Evolutionary conservation across 1,140 invertebrate genomes (phyloP), one percentile per base, ranked within the genome.

Genomic region (Marisa cornuarietis): DNA sequence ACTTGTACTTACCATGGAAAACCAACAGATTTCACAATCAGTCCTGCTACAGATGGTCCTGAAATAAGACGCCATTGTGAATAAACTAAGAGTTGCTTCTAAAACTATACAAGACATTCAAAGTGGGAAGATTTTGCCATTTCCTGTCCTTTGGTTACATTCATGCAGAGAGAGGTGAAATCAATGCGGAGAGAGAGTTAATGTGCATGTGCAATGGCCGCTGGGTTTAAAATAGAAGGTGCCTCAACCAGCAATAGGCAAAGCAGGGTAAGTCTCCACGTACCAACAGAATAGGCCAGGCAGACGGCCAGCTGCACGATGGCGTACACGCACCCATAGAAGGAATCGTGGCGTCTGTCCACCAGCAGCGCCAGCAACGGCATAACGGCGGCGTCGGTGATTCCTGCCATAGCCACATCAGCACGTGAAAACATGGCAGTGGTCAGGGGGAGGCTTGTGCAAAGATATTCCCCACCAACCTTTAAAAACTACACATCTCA

Each of bases 381-480:
- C 96, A 99, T 99, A 95, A 99, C 98, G 3, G 97, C 97, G 20
- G 97, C 97, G 90, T 99, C 98, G 9, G 98, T 97, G 95, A 99
- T 98, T 68, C 93, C 92, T 93, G 75, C 16, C 31, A 42, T 0
- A 42, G 31, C 31, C 31, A 42, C 31, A 6, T 42, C 31, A 42
- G 31, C 31, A 42, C 2, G 31, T 42, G 31, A 42, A 42, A 42
- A 42, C 31, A 42, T 6, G 31, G 6, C 31, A 42, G 31, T 42
- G 31, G 31, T 42, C 6, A 42, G 31, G 31, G n/a, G 31, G 6
- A 42, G 31, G 31, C 31, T 42, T 42, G 31, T 42, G 6, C 31
- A 42, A 42, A 42, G 31, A 42, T 42, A 4, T 42, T 42, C 2
- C 2, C 3, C 31, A 42, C 31, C 6, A 42, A 42, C 31, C n/a